Evolutionary conservation across 2,113 vertebrate genomes (phyloP).

Genomic region (Plotosus lineatus): DNA sequence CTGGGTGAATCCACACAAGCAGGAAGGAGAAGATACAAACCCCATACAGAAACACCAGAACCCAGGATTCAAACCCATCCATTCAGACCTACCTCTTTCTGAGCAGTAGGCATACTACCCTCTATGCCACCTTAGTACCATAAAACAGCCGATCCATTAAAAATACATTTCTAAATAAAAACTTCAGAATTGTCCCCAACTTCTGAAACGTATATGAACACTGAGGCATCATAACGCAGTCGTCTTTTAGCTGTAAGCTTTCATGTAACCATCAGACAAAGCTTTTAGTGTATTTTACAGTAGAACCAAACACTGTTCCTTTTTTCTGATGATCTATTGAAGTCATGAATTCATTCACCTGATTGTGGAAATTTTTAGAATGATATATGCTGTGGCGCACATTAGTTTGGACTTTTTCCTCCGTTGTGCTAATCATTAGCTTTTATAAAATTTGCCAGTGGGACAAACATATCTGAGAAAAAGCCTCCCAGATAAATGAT

Average conservation of each 20-base stretch:
- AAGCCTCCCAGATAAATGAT: neutral
- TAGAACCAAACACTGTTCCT: neutral
- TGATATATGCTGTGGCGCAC: neutral
- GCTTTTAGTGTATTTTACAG: neutral
- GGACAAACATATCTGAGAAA: constrained; percentile 2
- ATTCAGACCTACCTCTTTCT: too few relatives aligned
- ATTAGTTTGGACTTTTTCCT: neutral
- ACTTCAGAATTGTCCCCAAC: neutral
- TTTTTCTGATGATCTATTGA: neutral
- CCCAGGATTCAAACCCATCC: too few relatives aligned
- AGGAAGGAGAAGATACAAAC: too few relatives aligned
- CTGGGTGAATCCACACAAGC: too few relatives aligned
- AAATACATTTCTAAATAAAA: neutral
- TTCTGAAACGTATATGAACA: neutral
- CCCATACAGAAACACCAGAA: too few relatives aligned
- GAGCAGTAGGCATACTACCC: too few relatives aligned
- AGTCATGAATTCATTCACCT: neutral
- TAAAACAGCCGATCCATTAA: neutral
- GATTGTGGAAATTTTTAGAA: neutral
- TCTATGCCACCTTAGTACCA: too few relatives aligned
- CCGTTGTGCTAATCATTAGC: neutral
- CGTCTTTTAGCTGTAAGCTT: neutral
- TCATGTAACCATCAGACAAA: neutral
- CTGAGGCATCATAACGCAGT: neutral
- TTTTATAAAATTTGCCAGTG: constrained; percentile 2